These are phyloP conservation scores for Phenacoccus solenopsis DNA, from an alignment of 1,140 invertebrate genomes.

Conservation along the genomic window DNA sequence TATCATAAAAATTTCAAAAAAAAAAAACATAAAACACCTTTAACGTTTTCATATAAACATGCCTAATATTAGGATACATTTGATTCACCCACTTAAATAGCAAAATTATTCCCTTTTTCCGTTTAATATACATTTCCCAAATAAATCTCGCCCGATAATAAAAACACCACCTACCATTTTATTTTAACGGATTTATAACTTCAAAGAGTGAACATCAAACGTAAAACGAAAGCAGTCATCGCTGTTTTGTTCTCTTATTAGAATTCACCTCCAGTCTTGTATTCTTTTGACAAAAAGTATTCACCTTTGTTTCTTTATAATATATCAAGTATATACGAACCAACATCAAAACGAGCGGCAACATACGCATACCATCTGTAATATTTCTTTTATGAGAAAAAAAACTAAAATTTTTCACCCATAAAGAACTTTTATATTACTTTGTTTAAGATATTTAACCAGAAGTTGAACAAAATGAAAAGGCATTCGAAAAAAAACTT, in stretches of 20 bases:
- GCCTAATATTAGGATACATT: too few species aligned
- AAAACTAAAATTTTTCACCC: neutral
- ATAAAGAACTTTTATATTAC: slow-evolving; percentile 3
- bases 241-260: neutral
- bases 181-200: neutral
- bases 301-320: neutral
- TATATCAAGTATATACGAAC: slow-evolving; percentile 1
- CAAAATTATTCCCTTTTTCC: too few species aligned
- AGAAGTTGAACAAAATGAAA: neutral
- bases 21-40: too few species aligned
- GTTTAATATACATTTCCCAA: too few species aligned
- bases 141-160: too few species aligned
- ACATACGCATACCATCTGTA: slow-evolving; percentile 1
- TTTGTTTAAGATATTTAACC: neutral
- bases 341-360: neutral
- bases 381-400: neutral
- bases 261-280: neutral
- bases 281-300: slow-evolving; percentile 3
- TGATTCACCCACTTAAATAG: too few species aligned
- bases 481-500: neutral
- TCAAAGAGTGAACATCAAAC: neutral
- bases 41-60: too few species aligned
- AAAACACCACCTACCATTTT: too few species aligned
- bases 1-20: too few species aligned
- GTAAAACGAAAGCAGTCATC: neutral